Base-by-base conservation (phyloP, 1,140 invertebrate species). In the Pseudomyrmex concolor region DNA sequence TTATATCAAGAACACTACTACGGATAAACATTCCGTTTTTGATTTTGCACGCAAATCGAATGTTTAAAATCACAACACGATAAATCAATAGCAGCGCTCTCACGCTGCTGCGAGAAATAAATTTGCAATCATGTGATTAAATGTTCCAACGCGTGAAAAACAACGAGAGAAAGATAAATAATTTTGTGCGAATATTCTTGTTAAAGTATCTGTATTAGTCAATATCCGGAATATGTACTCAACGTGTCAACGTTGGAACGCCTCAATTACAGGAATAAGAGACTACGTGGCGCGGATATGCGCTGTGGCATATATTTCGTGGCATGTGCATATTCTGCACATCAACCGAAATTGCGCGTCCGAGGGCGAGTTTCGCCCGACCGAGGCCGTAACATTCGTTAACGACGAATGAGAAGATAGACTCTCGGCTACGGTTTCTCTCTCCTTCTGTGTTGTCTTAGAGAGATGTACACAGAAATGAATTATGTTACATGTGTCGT, bases 301-400 rank as follows among this genome's bases (percentile, higher is more conserved):
- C 12, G 66, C 22, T 70, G 66, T 43, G 54, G 22, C n/a, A 54
- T 55, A 34, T 34, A 80, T 48, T 71, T 80, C 54, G 45, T 50
- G 66, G 76, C 19, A 59, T 80, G 34, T 34, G 54, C 66, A 80
- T 71, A 59, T 80, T 66, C 68, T 59, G 66, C 76, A 70, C 70
- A 78, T 80, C 66, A 80, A 59, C 66, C 43, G 76, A 22, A 80
- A 80, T 80, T 80, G 76, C 54, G 54, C 51, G 19, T 80, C 64
- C 66, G 76, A 59, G 64, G 54, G 54, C 48, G 64, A 59, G 76
- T 71, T 57, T 71, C 66, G 43, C 54, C 59, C 19, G 54, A 70
- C 19, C 43, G 43, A 80, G 66, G 43, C 54, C 12, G 66, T 80
- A 59, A 80, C 76, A 70, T 70, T 78, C 43, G 64, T 78, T 78